Evolutionary conservation across 2,888 invertebrate genomes (phyloP).

Genomic region (Nemotelus pantherinus): DNA sequence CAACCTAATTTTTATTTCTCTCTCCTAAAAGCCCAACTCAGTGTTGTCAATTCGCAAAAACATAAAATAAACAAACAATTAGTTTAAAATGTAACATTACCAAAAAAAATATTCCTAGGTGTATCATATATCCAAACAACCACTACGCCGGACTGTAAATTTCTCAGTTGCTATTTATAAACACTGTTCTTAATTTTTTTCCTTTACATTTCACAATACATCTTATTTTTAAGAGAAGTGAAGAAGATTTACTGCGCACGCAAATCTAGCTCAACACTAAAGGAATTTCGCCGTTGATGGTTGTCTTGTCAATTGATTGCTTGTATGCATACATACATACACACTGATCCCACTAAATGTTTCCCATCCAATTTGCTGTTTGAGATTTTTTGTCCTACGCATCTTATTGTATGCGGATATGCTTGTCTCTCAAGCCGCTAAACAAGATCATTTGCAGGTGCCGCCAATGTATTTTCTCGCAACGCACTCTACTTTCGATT

Average conservation of each 20-base stretch:
- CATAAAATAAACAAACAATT: no score
- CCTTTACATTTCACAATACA: not conserved
- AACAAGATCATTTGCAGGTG: constrained; percentile 17
- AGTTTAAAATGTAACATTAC: no score
- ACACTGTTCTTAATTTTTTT: not conserved
- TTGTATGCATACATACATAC: no score
- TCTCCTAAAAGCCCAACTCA: no score
- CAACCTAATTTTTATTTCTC: no score
- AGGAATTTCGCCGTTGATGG: constrained; percentile 18
- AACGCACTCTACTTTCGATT: no score
- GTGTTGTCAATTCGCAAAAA: no score
- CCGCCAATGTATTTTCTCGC: not conserved
- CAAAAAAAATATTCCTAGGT: no score
- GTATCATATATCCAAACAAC: no score
- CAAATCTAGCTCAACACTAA: constrained; percentile 19
- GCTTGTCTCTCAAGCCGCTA: not conserved
- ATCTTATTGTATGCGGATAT: not conserved
- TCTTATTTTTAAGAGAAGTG: no score
- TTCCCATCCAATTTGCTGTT: constrained; percentile 23
- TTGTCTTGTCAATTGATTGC: no score
- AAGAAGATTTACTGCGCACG: not conserved
- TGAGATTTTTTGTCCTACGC: constrained; percentile 9
- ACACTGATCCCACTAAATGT: constrained; percentile 23
- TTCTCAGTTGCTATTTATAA: constrained; percentile 1
- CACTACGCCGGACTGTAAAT: no score